phyloP scores from a whole-genome alignment of 35 echinoderm and acorn worm genomes.

The Ptychodera flava region DNA sequence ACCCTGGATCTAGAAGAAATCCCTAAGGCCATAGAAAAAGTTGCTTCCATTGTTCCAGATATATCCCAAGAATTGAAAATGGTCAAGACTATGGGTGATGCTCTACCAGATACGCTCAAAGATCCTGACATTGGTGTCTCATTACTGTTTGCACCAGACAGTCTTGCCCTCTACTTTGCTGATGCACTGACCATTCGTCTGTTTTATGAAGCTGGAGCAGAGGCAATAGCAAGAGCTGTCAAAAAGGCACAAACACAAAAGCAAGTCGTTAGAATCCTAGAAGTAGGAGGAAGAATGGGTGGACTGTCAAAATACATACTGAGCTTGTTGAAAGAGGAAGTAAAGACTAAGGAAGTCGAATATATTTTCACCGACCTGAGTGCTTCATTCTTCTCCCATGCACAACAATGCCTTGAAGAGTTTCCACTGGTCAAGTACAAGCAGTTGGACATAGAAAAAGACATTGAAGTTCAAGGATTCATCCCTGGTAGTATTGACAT shows the following conservation, averaged over 20 bases:
- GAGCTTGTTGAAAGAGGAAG: constrained; percentile 47
- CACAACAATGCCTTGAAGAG: constrained; percentile 31
- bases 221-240: constrained; percentile 59
- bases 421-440: too few species aligned
- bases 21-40: constrained; percentile 42
- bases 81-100: constrained; percentile 66
- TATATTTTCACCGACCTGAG: constrained; percentile 95
- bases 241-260: constrained; percentile 53
- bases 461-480: too few species aligned
- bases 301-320: constrained; percentile 77
- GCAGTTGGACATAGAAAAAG: too few species aligned
- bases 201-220: constrained; percentile 70
- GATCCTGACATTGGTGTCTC: constrained; percentile 68
- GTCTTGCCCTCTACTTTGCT: constrained; percentile 76
- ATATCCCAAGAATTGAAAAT: constrained; percentile 59
- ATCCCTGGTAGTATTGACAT: too few species aligned
- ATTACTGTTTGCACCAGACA: constrained; percentile 66
- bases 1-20: constrained; percentile 60
- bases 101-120: constrained; percentile 64
- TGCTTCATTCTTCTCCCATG: constrained; percentile 91
- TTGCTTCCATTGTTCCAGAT: constrained; percentile 51
- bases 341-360: constrained; percentile 56
- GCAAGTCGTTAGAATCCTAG: constrained; percentile 65
- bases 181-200: constrained; percentile 74
- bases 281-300: constrained; percentile 89